A percentile compares a stretch with the other conserved stretches of the same genome.
These are phyloP conservation scores for Dipodomys stephensi DNA, from an alignment of 2,113 vertebrate species.

Conservation along the genomic window DNA sequence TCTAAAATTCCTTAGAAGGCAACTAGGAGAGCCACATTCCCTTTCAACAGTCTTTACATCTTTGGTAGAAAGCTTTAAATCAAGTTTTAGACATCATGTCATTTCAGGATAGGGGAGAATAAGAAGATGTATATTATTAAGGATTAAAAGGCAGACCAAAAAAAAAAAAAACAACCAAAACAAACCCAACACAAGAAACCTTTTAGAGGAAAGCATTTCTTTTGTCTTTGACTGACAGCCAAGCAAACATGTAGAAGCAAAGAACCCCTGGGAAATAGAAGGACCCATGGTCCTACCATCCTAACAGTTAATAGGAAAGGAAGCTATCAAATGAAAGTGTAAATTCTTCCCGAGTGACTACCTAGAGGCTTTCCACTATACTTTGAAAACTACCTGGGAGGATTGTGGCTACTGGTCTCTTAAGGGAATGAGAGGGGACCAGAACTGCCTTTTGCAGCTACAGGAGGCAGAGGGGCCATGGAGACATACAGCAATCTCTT, in stretches of 20 bases:
- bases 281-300: not conserved
- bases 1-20: not conserved
- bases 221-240: conserved; percentile 48
- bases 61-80: conserved; percentile 10
- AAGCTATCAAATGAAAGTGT: not conserved
- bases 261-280: not conserved
- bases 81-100: not conserved
- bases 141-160: not conserved
- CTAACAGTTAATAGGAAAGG: not conserved
- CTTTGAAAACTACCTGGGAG: not conserved
- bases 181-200: not conserved
- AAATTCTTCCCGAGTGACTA: not conserved
- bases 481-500: not conserved
- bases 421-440: not conserved
- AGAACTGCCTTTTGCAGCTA: not conserved
- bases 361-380: not conserved
- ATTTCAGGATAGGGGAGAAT: not conserved
- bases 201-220: not conserved
- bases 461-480: not conserved
- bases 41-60: not conserved
- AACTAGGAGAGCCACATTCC: not conserved
- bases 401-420: not conserved
- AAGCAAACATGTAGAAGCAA: not conserved
- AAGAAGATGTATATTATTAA: conserved; percentile 12
- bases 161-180: not conserved